A percentile compares a stretch with the other conserved stretches of the same genome.
phyloP scores from a whole-genome alignment of 2,113 vertebrate species.

The Herpetotheres cachinnans region DNA sequence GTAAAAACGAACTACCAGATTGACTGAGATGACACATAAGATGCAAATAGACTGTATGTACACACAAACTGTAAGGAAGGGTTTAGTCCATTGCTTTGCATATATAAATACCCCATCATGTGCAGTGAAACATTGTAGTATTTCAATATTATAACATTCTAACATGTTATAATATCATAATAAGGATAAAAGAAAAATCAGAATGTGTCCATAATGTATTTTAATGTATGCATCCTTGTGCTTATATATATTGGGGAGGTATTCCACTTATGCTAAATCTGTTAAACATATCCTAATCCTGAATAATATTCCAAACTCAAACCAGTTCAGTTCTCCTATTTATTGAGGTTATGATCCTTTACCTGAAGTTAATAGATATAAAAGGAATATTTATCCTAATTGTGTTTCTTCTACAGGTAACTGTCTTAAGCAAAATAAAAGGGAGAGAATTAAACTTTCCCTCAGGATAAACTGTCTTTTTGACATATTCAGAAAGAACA shows the following conservation, averaged over 20 bases:
- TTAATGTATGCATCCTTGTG: not conserved
- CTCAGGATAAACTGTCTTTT: not conserved
- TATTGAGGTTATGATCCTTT: not conserved
- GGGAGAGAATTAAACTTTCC: not conserved
- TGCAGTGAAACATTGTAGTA: not conserved
- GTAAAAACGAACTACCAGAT: not conserved
- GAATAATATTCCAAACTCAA: not conserved
- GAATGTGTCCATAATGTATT: not conserved
- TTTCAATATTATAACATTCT: not conserved
- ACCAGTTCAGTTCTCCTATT: not conserved
- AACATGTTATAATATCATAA: not conserved
- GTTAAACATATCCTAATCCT: not conserved
- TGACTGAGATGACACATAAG: not conserved
- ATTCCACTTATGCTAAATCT: not conserved
- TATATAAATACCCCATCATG: not conserved
- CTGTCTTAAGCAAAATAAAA: not conserved
- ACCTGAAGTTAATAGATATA: not conserved
- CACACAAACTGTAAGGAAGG: not conserved
- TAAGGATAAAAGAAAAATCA: not conserved
- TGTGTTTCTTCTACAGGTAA: not conserved
- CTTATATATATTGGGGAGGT: not conserved
- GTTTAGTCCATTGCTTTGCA: not conserved
- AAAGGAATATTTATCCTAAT: not conserved
- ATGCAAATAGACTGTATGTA: not conserved
- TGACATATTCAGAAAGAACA: not conserved